These are phyloP conservation scores for Lepisosteus osseus DNA, from an alignment of 2,113 vertebrate species.

Conservation along the genomic window DNA sequence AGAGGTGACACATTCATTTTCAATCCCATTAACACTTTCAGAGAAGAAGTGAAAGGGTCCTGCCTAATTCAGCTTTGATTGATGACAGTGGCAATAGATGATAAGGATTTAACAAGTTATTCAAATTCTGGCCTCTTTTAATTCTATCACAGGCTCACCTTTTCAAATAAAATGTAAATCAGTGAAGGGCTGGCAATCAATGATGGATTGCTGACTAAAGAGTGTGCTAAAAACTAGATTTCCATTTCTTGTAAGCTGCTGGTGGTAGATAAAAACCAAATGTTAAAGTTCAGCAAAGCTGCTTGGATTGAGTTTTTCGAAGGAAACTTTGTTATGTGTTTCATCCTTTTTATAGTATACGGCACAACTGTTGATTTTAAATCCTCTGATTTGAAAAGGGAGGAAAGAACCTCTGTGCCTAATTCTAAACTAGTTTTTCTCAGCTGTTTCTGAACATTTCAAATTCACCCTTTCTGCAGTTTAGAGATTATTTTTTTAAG, in stretches of 20 bases:
- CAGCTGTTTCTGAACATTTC: too few relatives aligned
- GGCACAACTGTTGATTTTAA: not conserved
- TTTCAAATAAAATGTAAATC: slow-evolving; percentile 14
- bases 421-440: too few relatives aligned
- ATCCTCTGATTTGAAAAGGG: not conserved
- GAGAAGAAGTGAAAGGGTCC: slow-evolving; percentile 25
- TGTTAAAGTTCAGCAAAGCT: not conserved
- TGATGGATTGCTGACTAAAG: slow-evolving; percentile 11
- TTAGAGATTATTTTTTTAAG: too few relatives aligned
- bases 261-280: not conserved
- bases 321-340: not conserved
- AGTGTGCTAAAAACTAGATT: slow-evolving; percentile 7
- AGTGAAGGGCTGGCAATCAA: slow-evolving; percentile 11
- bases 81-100: slow-evolving; percentile 12
- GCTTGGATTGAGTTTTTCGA: not conserved
- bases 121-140: slow-evolving; percentile 21
- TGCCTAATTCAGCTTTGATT: slow-evolving; percentile 19
- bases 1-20: slow-evolving; percentile 35
- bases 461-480: too few relatives aligned
- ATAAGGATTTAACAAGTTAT: slow-evolving; percentile 26
- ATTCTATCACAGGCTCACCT: slow-evolving; percentile 4
- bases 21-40: slow-evolving; percentile 13
- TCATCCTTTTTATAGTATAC: not conserved
- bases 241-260: not conserved
- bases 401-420: too few relatives aligned